A percentile compares a stretch with the other conserved stretches of the same genome.
Evolutionary conservation across 2,113 vertebrate genomes (phyloP).

Genomic region (Malurus melanocephalus): DNA sequence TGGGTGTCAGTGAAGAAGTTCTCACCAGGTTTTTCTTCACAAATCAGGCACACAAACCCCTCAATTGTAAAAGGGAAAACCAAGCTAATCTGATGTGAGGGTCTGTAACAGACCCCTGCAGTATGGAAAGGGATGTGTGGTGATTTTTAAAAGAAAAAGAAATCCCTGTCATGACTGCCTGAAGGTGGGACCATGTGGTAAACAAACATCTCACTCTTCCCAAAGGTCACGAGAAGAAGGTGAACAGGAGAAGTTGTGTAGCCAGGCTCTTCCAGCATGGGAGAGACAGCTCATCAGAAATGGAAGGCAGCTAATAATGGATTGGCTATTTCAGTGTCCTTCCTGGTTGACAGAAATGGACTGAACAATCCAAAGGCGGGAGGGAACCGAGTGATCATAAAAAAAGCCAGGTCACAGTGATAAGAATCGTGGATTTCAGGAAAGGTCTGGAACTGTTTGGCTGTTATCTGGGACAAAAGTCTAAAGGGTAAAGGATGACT

Average conservation of each 20-base stretch:
- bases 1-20: neutral
- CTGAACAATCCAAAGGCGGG: neutral
- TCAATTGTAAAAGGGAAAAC: neutral
- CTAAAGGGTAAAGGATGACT: slow-evolving; percentile 19
- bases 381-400: neutral
- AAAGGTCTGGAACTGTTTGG: neutral
- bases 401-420: neutral
- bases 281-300: neutral
- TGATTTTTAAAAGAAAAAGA: neutral
- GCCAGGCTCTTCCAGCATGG: neutral
- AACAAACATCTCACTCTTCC: neutral
- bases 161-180: neutral
- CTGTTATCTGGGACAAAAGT: slow-evolving; percentile 6
- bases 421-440: neutral
- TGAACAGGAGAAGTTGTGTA: accelerated
- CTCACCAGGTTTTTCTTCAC: neutral
- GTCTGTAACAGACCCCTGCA: neutral
- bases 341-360: neutral
- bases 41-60: neutral
- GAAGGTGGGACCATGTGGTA: neutral
- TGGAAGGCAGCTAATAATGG: neutral
- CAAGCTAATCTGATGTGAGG: neutral
- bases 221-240: neutral
- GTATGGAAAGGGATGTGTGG: neutral
- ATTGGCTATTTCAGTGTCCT: neutral